Percentiles rank a stretch among this genome's conserved stretches.
These are phyloP conservation scores for Pelosia muscerda DNA, from an alignment of 2,888 invertebrate species.

Conservation along the genomic window DNA sequence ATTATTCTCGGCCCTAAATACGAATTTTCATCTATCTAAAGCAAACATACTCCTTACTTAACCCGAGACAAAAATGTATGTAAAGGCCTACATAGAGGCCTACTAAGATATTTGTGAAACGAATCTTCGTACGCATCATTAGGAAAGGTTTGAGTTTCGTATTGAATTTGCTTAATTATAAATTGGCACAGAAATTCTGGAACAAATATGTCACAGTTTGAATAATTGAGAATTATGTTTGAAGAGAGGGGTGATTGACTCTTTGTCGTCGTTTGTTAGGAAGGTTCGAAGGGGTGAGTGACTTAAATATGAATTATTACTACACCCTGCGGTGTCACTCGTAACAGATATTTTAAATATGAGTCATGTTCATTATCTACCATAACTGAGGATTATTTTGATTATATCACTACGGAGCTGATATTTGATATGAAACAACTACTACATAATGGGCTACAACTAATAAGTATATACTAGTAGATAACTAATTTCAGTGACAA, in stretches of 20 bases:
- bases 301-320: neutral
- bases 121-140: conserved; percentile 36
- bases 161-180: conserved; percentile 36
- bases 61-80: conserved; percentile 38
- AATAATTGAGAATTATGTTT: conserved; percentile 19
- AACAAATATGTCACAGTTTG: conserved; percentile 17
- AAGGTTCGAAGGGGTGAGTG: neutral
- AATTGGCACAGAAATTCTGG: conserved; percentile 14
- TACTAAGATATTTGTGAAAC: conserved; percentile 33
- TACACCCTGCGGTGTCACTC: neutral
- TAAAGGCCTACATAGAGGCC: conserved; percentile 37
- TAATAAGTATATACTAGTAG: no score
- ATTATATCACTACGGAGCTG: no score
- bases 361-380: neutral
- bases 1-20: conserved; percentile 41
- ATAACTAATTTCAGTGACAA: no score
- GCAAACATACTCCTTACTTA: conserved; percentile 27
- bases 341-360: neutral
- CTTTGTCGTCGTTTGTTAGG: neutral
- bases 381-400: no score
- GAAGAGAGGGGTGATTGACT: conserved; percentile 8
- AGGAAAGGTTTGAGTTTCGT: conserved; percentile 18
- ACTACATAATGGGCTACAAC: no score
- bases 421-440: no score
- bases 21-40: conserved; percentile 42